These are phyloP conservation scores for Volucella bombylans DNA, from an alignment of 2,888 invertebrate genomes.

Conservation along the genomic window DNA sequence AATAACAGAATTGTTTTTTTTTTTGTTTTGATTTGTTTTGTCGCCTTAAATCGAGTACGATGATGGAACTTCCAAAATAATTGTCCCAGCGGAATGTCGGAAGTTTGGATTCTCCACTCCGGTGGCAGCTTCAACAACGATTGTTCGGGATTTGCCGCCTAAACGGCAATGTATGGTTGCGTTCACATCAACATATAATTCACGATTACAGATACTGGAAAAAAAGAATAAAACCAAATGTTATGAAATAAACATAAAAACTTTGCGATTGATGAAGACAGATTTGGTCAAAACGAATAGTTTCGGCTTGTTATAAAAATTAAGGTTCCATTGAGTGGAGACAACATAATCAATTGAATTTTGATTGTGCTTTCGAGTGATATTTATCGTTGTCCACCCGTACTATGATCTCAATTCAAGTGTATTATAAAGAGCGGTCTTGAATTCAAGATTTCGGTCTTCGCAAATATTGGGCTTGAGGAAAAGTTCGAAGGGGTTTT, in stretches of 20 bases:
- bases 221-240: background rate
- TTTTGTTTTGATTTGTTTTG: constrained; percentile 10
- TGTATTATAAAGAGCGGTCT: too few species aligned
- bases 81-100: constrained; percentile 79
- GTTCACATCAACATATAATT: constrained; percentile 88
- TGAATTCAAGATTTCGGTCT: too few species aligned
- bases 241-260: background rate
- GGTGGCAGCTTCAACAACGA: constrained; percentile 80
- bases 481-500: too few species aligned
- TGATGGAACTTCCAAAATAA: constrained; percentile 82
- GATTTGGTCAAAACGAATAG: too few species aligned
- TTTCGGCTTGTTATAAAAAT: too few species aligned
- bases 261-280: too few species aligned
- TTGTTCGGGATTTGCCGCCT: constrained; percentile 88
- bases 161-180: constrained; percentile 91
- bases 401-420: too few species aligned
- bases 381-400: too few species aligned
- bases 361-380: too few species aligned
- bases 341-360: too few species aligned
- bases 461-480: too few species aligned
- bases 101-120: constrained; percentile 81
- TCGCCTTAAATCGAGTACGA: constrained; percentile 79
- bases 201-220: constrained; percentile 86
- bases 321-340: too few species aligned
- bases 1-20: constrained; percentile 57